These are phyloP conservation scores for Drosophila kepulauana DNA, from an alignment of 1,140 invertebrate species.

Conservation along the genomic window DNA sequence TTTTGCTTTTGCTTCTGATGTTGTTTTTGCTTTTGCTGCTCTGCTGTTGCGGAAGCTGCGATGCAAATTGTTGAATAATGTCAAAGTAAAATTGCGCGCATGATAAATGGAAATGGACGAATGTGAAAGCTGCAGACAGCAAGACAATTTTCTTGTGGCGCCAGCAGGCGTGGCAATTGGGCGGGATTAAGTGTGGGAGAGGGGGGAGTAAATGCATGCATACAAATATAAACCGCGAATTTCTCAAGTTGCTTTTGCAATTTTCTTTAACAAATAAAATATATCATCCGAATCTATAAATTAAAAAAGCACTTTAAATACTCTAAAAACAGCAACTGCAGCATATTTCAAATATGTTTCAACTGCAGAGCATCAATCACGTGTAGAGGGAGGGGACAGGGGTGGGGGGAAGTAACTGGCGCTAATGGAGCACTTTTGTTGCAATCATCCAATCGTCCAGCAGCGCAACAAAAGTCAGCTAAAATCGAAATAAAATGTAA, in stretches of 20 bases:
- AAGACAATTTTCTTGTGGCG: constrained; percentile 28
- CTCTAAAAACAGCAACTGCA: not conserved
- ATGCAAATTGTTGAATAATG: constrained; percentile 81
- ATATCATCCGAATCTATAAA: no score
- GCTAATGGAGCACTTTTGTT: constrained; percentile 54
- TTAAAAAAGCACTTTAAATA: not conserved
- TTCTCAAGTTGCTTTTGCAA: no score
- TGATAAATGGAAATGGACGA: constrained; percentile 53
- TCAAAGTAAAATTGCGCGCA: constrained; percentile 69
- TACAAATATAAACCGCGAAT: not conserved
- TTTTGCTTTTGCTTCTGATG: constrained; percentile 22
- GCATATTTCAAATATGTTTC: not conserved
- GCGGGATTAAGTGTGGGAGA: no score
- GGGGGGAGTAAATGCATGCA: not conserved
- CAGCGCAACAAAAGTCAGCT: constrained; percentile 40
- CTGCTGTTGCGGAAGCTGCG: constrained; percentile 62
- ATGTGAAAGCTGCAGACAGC: constrained; percentile 34
- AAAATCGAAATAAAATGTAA: constrained; percentile 50
- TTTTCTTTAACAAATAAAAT: no score
- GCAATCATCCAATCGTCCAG: constrained; percentile 34
- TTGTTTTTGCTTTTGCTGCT: constrained; percentile 35
- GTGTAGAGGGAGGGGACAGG: not conserved
- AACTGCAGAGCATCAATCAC: constrained; percentile 21
- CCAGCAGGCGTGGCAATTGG: constrained; percentile 10
- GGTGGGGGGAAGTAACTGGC: constrained; percentile 4